Conservation (phyloP, 2,888 invertebrate species). For the Micropterix aruncella region DNA sequence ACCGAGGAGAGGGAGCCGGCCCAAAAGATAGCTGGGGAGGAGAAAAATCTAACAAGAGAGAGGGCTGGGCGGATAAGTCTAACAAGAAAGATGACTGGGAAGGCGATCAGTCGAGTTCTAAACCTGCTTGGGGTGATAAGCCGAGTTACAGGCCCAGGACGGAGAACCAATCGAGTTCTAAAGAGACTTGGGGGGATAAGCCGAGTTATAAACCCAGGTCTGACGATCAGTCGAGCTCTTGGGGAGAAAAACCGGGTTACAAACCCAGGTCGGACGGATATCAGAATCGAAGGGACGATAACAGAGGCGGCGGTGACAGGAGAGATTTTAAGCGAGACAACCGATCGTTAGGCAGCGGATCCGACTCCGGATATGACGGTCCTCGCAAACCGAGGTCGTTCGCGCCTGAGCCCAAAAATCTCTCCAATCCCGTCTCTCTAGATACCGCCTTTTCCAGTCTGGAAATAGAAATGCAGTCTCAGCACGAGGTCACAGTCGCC, state of each 20-base stretch:
- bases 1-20: too few species aligned
- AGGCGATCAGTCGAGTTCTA: too few species aligned
- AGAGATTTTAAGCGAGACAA: not conserved
- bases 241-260: not conserved
- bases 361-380: not conserved
- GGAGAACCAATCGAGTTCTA: too few species aligned
- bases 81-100: too few species aligned
- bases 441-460: constrained; percentile 33
- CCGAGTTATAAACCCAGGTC: not conserved
- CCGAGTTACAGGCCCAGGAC: too few species aligned
- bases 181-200: not conserved
- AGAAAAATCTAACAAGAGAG: too few species aligned
- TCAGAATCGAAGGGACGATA: not conserved
- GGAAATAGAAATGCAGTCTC: constrained; percentile 32
- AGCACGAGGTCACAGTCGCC: constrained; percentile 46
- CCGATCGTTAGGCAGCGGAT: not conserved
- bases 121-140: too few species aligned
- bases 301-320: not conserved
- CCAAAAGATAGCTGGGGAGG: too few species aligned
- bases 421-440: constrained; percentile 30
- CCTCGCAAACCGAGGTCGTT: not conserved
- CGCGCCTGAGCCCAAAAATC: constrained; percentile 16
- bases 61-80: too few species aligned
- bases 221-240: not conserved
- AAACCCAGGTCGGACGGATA: not conserved